Conservation (phyloP, 1,140 invertebrate genomes). For the Lysiphlebus fabarum region DNA sequence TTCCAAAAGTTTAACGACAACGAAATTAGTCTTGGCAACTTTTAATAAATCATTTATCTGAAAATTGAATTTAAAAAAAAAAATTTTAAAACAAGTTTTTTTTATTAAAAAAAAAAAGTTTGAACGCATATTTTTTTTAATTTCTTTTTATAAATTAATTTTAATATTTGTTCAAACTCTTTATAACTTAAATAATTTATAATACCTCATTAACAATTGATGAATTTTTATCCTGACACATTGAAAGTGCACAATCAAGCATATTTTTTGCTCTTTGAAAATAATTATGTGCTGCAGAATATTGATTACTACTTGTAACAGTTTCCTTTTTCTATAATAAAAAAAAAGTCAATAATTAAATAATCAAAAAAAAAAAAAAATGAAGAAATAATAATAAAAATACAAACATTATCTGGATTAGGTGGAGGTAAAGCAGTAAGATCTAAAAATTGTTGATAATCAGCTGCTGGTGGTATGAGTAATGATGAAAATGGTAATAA, state of each 20-base stretch:
- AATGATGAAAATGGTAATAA: constrained; percentile 85
- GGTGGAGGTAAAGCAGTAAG: constrained; percentile 57
- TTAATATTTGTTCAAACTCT: constrained; percentile 10
- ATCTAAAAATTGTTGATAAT: constrained; percentile 79
- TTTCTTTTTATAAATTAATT: too few relatives aligned
- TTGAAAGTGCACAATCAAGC: constrained; percentile 63
- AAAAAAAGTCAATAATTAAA: constrained; percentile 11
- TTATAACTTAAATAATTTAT: constrained; percentile 8
- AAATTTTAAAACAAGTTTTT: constrained; percentile 17
- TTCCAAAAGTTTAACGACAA: constrained; percentile 87
- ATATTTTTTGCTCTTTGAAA: constrained; percentile 87
- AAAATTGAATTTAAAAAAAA: constrained; percentile 42
- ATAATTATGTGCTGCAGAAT: constrained; percentile 80
- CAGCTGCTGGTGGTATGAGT: constrained; percentile 84
- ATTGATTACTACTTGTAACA: constrained; percentile 54
- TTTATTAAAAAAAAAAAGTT: constrained; percentile 10
- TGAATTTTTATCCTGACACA: constrained; percentile 57
- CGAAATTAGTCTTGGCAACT: constrained; percentile 91
- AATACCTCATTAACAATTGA: constrained; percentile 78
- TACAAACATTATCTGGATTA: constrained; percentile 47
- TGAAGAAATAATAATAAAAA: constrained; percentile 7
- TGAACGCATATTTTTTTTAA: too few relatives aligned
- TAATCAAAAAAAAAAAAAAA: not conserved
- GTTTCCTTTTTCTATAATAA: constrained; percentile 38
- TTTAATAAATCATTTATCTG: constrained; percentile 81